Evolutionary conservation across 2,797 vertebrate genomes (phyloP).

Genomic region (Ceyx erithaca): DNA sequence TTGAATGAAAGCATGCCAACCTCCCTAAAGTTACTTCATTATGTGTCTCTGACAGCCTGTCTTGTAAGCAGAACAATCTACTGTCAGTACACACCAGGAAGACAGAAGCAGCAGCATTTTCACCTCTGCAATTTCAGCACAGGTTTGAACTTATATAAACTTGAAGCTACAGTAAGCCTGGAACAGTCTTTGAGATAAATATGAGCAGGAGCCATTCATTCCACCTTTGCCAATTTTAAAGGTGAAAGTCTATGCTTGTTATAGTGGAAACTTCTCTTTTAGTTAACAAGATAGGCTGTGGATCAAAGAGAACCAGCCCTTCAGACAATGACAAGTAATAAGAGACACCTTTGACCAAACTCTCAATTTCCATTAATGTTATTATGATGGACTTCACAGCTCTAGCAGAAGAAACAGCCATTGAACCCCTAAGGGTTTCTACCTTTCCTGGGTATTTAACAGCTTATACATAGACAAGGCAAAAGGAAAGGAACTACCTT

Average conservation of each 20-base stretch:
- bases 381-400: neutral
- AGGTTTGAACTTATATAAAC: neutral
- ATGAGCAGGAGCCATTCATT: neutral
- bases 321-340: neutral
- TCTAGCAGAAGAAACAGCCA: neutral
- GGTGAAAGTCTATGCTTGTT: neutral
- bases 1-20: slow-evolving; percentile 1
- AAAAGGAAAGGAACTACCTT: neutral
- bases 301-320: neutral
- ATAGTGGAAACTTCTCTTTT: neutral
- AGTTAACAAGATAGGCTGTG: neutral
- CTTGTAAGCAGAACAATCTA: neutral
- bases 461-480: neutral
- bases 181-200: neutral
- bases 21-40: neutral
- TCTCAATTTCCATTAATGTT: neutral
- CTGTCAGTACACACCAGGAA: neutral
- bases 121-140: neutral
- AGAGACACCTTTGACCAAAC: neutral
- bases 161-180: neutral
- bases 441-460: neutral
- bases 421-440: neutral
- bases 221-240: neutral
- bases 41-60: neutral
- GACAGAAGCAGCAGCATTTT: neutral